These are phyloP conservation scores for Luperina testacea DNA, from an alignment of 2,888 invertebrate genomes.

Conservation along the genomic window DNA sequence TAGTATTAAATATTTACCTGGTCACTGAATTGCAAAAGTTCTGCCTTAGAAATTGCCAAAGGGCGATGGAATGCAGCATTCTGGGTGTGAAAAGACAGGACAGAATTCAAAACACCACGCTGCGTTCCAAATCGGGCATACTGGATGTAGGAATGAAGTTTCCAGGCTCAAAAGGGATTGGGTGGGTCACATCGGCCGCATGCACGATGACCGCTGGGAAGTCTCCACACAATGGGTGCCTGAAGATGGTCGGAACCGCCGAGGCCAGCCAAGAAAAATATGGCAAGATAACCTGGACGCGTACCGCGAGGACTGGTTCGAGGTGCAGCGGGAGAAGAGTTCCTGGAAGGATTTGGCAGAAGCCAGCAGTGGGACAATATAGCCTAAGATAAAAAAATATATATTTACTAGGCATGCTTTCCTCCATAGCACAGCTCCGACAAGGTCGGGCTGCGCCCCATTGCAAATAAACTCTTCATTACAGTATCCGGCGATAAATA, in stretches of 20 bases:
- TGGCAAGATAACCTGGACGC: not conserved
- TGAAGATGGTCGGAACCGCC: not conserved
- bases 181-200: not conserved
- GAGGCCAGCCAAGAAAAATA: not conserved
- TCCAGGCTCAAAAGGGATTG: not conserved
- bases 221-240: not conserved
- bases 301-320: not conserved
- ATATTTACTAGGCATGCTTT: not conserved
- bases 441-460: not conserved
- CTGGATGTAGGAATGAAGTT: not conserved
- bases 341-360: not conserved
- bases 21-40: not conserved
- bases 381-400: not conserved
- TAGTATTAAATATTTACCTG: not conserved
- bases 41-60: not conserved
- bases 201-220: not conserved
- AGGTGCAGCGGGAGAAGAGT: not conserved
- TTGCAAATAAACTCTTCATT: not conserved
- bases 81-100: not conserved
- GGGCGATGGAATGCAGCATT: not conserved
- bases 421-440: not conserved
- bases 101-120: not conserved
- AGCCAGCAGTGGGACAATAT: not conserved
- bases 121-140: not conserved
- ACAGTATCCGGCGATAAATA: too few species aligned